Base-by-base conservation (phyloP, 2,797 vertebrate species). In the Sternarchorhynchus goeldii region DNA sequence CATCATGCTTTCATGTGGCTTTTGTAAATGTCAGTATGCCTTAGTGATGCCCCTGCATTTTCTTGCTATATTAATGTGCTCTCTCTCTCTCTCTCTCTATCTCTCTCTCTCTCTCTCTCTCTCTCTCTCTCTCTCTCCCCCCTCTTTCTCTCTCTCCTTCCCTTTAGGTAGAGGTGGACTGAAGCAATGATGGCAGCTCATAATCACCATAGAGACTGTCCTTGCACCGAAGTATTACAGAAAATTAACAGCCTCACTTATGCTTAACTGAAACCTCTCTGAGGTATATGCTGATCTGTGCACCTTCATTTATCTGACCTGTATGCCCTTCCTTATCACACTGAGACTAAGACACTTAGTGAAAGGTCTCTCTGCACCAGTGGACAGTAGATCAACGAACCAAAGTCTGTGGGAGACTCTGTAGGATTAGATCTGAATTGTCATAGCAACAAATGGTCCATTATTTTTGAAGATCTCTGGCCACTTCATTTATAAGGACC, bases 141-240 rank as follows among this genome's bases (percentile, higher is more conserved):
- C 62, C 87, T 78, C 87, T 73, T 87, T 78, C 36, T 57, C 59
- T 62, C 67, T 56, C 75, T 25, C 62, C 56, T 45, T 78, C 50
- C 71, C 14, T 91, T 86, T 92, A 97, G 95, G 92, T 91, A 87
- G 92, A 89, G 90, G 88, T 93, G 93, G 91, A 93, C 84, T 89
- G 89, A 90, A 84, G 88, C 85, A 88, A 89, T 88, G 90, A 90
- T 91, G 92, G 92, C 89, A 94, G 88, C 87, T 88, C 87, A 89
- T 87, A 83, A 85, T 84, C 77, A 84, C 84, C 89, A 91, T 87
- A 93, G 91, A 93, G 90, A 89, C 90, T 83, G 87, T 90, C 90
- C 83, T 80, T 90, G 90, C 91, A 90, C 85, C 90, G 87, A 91
- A 91, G 88, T 85, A 87, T 90, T 86, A 89, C 86, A 74, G 81